phyloP scores from a whole-genome alignment of 2,797 vertebrate genomes.

The Pachyuromys duprasi region DNA sequence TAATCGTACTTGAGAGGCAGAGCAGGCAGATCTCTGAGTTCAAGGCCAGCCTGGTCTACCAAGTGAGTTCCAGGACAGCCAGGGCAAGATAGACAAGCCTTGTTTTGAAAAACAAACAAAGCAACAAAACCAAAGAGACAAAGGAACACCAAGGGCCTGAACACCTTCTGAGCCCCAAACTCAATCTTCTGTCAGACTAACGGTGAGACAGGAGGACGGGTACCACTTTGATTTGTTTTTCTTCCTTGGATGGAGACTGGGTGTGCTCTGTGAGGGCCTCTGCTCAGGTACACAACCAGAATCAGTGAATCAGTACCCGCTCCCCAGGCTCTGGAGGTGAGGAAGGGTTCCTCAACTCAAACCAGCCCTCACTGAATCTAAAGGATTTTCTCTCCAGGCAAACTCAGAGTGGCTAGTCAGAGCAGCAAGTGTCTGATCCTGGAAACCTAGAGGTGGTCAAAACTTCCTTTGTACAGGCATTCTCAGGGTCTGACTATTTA shows the following conservation, averaged over 20 bases:
- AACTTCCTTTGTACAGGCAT: neutral
- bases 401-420: neutral
- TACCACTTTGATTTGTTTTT: neutral
- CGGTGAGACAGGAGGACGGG: neutral
- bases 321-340: neutral
- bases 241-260: neutral
- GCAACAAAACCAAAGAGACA: too few relatives aligned
- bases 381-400: conserved; percentile 1
- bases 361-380: neutral
- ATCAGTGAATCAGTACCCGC: neutral
- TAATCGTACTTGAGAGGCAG: too few relatives aligned
- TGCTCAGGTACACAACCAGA: neutral
- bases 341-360: neutral
- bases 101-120: too few relatives aligned
- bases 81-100: too few relatives aligned
- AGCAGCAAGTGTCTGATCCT: neutral
- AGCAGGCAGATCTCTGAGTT: too few relatives aligned
- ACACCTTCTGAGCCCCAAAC: neutral
- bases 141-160: neutral
- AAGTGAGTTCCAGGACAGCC: too few relatives aligned
- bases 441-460: neutral
- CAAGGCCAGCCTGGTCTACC: too few relatives aligned
- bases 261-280: neutral
- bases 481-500: neutral
- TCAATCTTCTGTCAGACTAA: neutral